Percentiles rank a stretch among this genome's conserved stretches.
Conservation (phyloP, 2,113 vertebrate species). For the Ameiurus melas region DNA sequence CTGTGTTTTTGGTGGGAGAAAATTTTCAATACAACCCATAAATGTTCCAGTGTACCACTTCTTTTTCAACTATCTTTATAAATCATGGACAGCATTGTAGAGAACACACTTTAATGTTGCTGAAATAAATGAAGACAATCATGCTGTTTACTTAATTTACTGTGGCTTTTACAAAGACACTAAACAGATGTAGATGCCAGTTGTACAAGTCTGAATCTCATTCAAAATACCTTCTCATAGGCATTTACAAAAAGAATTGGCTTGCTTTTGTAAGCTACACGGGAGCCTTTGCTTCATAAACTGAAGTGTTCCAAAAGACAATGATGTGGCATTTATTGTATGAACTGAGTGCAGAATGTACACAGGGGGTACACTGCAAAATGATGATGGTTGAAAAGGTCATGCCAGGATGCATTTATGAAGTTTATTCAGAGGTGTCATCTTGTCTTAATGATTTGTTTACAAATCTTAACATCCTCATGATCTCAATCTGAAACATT, state of each 20-base stretch:
- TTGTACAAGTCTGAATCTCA: slow-evolving; percentile 14
- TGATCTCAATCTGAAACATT: not conserved
- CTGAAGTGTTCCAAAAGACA: slow-evolving; percentile 10
- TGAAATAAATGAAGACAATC: slow-evolving; percentile 41
- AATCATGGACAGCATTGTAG: slow-evolving; percentile 64
- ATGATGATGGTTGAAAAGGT: slow-evolving; percentile 31
- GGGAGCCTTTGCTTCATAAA: not conserved
- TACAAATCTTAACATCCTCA: slow-evolving; percentile 1
- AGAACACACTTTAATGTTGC: slow-evolving; percentile 66
- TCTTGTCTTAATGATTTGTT: slow-evolving; percentile 31
- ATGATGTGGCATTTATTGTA: slow-evolving; percentile 19
- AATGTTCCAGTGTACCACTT: not conserved
- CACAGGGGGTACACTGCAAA: slow-evolving; percentile 11
- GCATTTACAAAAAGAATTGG: slow-evolving; percentile 13
- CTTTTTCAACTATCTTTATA: slow-evolving; percentile 38
- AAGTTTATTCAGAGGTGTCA: slow-evolving; percentile 10
- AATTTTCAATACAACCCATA: not conserved
- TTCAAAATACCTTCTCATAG: slow-evolving; percentile 33
- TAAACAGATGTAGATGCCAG: slow-evolving; percentile 32
- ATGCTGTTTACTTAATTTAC: slow-evolving; percentile 47
- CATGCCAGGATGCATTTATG: slow-evolving; percentile 1
- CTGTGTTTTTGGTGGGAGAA: not conserved
- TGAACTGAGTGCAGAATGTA: slow-evolving; percentile 8
- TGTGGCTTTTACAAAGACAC: slow-evolving; percentile 41
- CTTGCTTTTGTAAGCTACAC: not conserved